A percentile compares a stretch with the other conserved stretches of the same genome.
Evolutionary conservation across 2,888 invertebrate genomes (phyloP).

Genomic region (Cenopis cana): DNA sequence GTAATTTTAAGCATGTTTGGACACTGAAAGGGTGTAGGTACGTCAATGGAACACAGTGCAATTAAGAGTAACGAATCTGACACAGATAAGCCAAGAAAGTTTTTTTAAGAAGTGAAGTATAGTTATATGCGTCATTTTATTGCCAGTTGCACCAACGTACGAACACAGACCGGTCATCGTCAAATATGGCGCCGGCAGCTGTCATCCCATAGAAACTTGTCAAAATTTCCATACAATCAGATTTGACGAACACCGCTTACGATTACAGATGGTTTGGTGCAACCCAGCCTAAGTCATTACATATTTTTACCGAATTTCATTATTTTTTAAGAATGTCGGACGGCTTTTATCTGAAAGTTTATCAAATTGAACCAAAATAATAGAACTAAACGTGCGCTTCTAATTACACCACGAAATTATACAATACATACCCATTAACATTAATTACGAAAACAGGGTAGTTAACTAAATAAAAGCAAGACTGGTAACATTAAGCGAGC

Average conservation of each 20-base stretch:
- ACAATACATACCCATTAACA: slow-evolving; percentile 37
- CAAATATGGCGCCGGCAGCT: too few relatives aligned
- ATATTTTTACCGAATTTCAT: neutral
- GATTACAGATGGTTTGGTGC: too few relatives aligned
- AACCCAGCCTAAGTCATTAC: too few relatives aligned
- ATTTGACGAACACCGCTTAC: too few relatives aligned
- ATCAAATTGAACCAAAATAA: neutral
- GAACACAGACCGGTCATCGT: too few relatives aligned
- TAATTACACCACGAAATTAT: slow-evolving; percentile 22
- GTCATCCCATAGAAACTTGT: too few relatives aligned
- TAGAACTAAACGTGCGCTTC: neutral
- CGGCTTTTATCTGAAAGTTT: neutral
- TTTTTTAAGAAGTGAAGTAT: too few relatives aligned
- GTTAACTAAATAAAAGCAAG: slow-evolving; percentile 43
- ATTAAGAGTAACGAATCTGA: too few relatives aligned
- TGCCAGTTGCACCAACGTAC: too few relatives aligned
- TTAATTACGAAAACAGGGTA: slow-evolving; percentile 40
- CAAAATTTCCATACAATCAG: too few relatives aligned
- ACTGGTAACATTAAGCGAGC: slow-evolving; percentile 41
- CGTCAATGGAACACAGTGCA: neutral
- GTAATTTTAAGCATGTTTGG: slow-evolving; percentile 13
- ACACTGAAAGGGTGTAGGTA: neutral
- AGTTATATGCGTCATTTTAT: too few relatives aligned
- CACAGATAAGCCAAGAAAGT: too few relatives aligned
- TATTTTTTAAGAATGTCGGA: neutral